A percentile compares a stretch with the other conserved stretches of the same genome.
phyloP scores from a whole-genome alignment of 1,140 invertebrate species.

The Episyrphus balteatus region DNA sequence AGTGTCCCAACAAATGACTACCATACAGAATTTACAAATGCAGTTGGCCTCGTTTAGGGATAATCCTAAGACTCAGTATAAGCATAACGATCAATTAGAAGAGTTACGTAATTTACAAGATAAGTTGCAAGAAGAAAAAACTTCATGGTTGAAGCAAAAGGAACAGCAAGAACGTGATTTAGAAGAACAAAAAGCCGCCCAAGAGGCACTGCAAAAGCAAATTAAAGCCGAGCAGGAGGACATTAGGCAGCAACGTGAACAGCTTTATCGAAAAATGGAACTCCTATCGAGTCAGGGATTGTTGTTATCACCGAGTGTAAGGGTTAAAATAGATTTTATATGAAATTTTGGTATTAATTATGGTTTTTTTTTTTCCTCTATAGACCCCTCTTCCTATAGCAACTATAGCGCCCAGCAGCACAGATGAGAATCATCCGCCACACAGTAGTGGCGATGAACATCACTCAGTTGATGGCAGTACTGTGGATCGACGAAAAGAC shows the following conservation, averaged over 20 bases:
- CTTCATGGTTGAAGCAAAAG: conserved; percentile 55
- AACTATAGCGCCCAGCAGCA: conserved; percentile 7
- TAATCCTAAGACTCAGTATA: conserved; percentile 43
- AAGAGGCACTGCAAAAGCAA: conserved; percentile 44
- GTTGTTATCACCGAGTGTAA: conserved; percentile 44
- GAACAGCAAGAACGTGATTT: conserved; percentile 54
- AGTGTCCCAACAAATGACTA: conserved; percentile 74
- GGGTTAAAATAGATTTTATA: conserved; percentile 11
- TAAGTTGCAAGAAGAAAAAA: conserved; percentile 66
- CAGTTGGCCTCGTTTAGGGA: conserved; percentile 47
- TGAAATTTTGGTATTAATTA: no score
- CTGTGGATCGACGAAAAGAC: conserved; percentile 30
- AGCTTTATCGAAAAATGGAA: conserved; percentile 73
- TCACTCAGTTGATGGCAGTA: conserved; percentile 8
- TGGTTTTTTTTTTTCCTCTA: not conserved
- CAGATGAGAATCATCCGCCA: conserved; percentile 1
- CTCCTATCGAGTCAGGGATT: conserved; percentile 62
- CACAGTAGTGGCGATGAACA: conserved; percentile 10
- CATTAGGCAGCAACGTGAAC: conserved; percentile 73
- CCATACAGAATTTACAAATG: conserved; percentile 61
- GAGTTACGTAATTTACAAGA: conserved; percentile 61
- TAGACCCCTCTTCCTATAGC: conserved; percentile 3
- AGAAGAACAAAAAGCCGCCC: conserved; percentile 49
- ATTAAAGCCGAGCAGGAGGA: conserved; percentile 65
- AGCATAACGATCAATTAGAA: conserved; percentile 61